Evolutionary conservation across 2,113 vertebrate genomes (phyloP), one percentile per base, ranked within the genome.

Genomic region (Cebidichthys violaceus): DNA sequence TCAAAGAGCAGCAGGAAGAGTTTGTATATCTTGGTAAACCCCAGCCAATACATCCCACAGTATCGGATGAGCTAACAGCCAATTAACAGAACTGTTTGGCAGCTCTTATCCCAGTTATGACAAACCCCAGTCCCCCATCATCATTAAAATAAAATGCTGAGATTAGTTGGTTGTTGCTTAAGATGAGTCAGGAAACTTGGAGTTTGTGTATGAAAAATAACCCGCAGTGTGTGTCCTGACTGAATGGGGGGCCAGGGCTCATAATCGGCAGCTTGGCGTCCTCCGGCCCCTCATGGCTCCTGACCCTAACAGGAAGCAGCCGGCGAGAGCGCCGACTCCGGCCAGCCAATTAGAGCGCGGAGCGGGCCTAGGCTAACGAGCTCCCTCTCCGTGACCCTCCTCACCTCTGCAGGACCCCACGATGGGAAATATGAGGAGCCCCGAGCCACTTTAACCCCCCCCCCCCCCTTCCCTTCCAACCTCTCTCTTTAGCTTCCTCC

Each of bases 391-490:
- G 82, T 93, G 92, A 95, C 94, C 95, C 90, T 82, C 84, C 87
- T 95, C 85, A 94, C 93, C 94, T 93, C 86, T 79, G 82, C n/a
- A 90, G 90, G 92, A 95, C 93, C 93, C 85, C 68, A 9, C 79
- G 31, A 89, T 89, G 86, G 89, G 91, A 94, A 93, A 91, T 78
- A 88, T 79, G 87, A 90, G 92, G 88, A 93, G 91, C 79, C 80
- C 54, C 81, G 89, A 93, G 91, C 79, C 83, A 76, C 87, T 80
- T 82, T 69, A 88, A 89, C 79, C 73, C 70, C 72, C 57, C 65
- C 54, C 8, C n/a, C 54, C 9, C 24, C n/a, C 52, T n/a, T n/a
- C 9, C 15, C 18, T 6, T 55, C n/a, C 14, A 24, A 29, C 60
- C 50, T 11, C 75, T 70, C 76, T 75, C 76, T 79, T 79, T 83